Conservation (phyloP, 1,140 invertebrate species). For the Formica exsecta region DNA sequence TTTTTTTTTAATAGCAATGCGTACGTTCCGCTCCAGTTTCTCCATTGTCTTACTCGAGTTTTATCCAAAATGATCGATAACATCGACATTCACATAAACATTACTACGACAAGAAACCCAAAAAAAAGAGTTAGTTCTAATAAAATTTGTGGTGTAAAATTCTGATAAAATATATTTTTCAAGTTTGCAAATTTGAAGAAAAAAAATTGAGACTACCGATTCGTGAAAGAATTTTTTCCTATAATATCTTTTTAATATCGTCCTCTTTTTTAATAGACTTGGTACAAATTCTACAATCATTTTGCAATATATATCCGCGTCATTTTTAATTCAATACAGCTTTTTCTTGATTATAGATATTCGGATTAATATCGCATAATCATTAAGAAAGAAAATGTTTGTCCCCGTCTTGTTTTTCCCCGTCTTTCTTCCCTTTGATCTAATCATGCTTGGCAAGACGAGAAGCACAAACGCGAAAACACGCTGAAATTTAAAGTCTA, state of each 20-base stretch:
- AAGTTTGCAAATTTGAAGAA: constrained; percentile 1
- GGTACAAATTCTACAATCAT: not conserved
- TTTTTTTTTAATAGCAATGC: constrained; percentile 7
- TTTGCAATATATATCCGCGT: not conserved
- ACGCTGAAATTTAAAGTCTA: constrained; percentile 20
- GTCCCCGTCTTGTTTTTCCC: not conserved
- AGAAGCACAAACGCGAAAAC: constrained; percentile 7
- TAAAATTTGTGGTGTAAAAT: not conserved
- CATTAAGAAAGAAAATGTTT: not conserved
- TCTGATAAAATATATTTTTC: not conserved
- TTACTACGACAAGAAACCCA: not conserved
- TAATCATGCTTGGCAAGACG: constrained; percentile 7
- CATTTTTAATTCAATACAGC: not conserved
- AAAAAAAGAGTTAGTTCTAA: not conserved
- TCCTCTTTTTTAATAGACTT: not conserved
- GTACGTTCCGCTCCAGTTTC: constrained; percentile 29
- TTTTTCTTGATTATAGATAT: constrained; percentile 13
- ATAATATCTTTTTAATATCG: not conserved
- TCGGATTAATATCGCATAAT: not conserved
- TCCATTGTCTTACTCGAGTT: constrained; percentile 15
- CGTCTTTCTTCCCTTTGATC: not conserved
- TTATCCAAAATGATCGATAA: constrained; percentile 35
- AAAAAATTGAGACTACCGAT: not conserved
- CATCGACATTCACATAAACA: constrained; percentile 28
- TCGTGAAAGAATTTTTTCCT: not conserved